phyloP scores from a whole-genome alignment of 2,888 invertebrate species.

The Drosophila leonis region DNA sequence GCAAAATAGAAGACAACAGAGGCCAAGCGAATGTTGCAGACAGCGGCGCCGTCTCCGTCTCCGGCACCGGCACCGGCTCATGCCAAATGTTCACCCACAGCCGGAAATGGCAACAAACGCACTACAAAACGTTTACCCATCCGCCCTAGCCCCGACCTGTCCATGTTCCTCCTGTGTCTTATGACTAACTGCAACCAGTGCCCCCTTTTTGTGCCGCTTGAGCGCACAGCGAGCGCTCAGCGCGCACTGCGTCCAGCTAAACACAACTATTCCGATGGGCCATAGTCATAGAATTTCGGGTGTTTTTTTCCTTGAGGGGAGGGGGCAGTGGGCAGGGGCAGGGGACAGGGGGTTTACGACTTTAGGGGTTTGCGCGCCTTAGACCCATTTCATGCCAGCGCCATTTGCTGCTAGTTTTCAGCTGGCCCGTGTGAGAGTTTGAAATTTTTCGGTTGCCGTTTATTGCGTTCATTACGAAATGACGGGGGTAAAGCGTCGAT shows the following conservation, averaged over 20 bases:
- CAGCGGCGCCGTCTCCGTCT: slow-evolving; percentile 46
- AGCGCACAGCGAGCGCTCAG: slow-evolving; percentile 63
- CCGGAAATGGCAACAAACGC: slow-evolving; percentile 82
- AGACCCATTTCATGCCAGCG: slow-evolving; percentile 20
- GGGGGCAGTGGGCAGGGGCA: too few species aligned
- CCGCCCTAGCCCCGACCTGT: neutral
- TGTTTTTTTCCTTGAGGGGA: neutral
- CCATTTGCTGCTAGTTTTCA: slow-evolving; percentile 27
- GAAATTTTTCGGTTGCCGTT: slow-evolving; percentile 79
- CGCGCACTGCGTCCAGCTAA: slow-evolving; percentile 38
- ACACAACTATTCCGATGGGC: slow-evolving; percentile 9
- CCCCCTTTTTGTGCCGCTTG: slow-evolving; percentile 48
- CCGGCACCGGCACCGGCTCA: slow-evolving; percentile 6
- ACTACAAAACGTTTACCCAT: slow-evolving; percentile 70
- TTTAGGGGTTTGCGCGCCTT: slow-evolving; percentile 15
- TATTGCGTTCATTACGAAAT: slow-evolving; percentile 76
- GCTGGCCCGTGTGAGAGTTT: slow-evolving; percentile 59
- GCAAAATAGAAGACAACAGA: slow-evolving; percentile 66
- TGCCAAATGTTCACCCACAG: slow-evolving; percentile 34
- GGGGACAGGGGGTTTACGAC: slow-evolving; percentile 12
- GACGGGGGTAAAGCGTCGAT: slow-evolving; percentile 14
- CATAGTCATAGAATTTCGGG: slow-evolving; percentile 8
- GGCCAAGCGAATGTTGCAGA: slow-evolving; percentile 42
- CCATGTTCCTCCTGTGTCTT: slow-evolving; percentile 41
- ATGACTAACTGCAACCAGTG: slow-evolving; percentile 74